Conservation (phyloP, 1,140 invertebrate genomes). For the Nautilus pompilius region DNA sequence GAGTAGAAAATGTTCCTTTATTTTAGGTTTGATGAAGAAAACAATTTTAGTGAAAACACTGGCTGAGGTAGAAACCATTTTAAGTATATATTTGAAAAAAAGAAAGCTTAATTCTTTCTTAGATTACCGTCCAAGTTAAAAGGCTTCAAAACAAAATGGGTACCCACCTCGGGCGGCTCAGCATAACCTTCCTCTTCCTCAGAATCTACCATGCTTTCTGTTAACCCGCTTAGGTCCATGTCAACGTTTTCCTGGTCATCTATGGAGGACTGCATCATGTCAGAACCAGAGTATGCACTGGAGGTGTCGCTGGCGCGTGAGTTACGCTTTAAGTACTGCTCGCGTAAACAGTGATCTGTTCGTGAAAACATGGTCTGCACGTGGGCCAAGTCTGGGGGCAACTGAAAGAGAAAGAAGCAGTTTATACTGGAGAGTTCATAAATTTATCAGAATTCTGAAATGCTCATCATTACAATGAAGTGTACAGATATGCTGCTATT, state of each 20-base stretch:
- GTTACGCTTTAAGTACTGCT: constrained; percentile 72
- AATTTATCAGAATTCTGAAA: too few relatives aligned
- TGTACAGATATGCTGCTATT: too few relatives aligned
- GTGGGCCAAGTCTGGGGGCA: constrained; percentile 32
- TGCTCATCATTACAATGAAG: too few relatives aligned
- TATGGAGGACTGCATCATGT: constrained; percentile 79
- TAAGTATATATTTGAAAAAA: too few relatives aligned
- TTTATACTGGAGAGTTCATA: too few relatives aligned
- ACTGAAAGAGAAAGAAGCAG: constrained; percentile 27
- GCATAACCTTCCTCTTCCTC: constrained; percentile 75
- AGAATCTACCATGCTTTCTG: constrained; percentile 87
- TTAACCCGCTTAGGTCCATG: constrained; percentile 78
- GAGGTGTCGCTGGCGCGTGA: constrained; percentile 91
- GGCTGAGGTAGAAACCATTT: too few relatives aligned
- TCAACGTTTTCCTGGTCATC: constrained; percentile 66
- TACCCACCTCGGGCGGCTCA: constrained; percentile 75
- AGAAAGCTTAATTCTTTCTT: too few relatives aligned
- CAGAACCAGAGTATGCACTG: constrained; percentile 88
- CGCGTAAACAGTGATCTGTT: constrained; percentile 52
- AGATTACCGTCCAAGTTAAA: too few relatives aligned
- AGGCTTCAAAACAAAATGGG: neutral
- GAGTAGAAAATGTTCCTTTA: too few relatives aligned
- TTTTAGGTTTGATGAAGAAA: too few relatives aligned
- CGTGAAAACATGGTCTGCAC: constrained; percentile 29
- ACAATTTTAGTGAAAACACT: too few relatives aligned